Evolutionary conservation across 2,113 vertebrate species (phyloP).

Genomic region (Gallinago paraguaiae): DNA sequence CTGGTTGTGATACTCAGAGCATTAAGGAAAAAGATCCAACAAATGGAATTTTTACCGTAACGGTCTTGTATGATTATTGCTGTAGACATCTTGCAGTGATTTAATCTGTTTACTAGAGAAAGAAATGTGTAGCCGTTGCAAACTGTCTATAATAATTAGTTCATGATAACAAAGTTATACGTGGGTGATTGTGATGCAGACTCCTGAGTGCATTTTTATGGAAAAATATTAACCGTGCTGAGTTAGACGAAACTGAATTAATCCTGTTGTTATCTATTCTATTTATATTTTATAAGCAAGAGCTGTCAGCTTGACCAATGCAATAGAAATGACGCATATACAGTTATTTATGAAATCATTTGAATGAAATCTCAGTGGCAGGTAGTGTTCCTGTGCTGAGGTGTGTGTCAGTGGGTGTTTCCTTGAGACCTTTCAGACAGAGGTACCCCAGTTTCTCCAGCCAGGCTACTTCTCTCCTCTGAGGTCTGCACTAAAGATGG

Average conservation of each 20-base stretch:
- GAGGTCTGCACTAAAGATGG: background rate
- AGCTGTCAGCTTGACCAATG: background rate
- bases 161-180: constrained; percentile 58
- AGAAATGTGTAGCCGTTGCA: constrained; percentile 28
- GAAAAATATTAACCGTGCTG: constrained; percentile 29
- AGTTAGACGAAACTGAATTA: constrained; percentile 28
- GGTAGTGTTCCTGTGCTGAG: background rate
- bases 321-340: background rate
- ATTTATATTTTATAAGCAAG: constrained; percentile 17
- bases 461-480: background rate
- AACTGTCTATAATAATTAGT: constrained; percentile 57
- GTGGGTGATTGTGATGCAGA: constrained; percentile 43
- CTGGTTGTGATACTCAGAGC: background rate
- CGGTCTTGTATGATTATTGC: background rate
- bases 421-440: background rate
- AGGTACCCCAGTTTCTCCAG: background rate
- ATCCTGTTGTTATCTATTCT: background rate
- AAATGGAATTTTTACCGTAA: background rate
- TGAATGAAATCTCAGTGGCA: background rate
- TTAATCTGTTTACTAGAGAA: constrained; percentile 34
- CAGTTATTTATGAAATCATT: background rate
- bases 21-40: background rate
- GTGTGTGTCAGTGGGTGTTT: background rate
- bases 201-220: constrained; percentile 43
- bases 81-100: constrained; percentile 26